A percentile compares a stretch with the other conserved stretches of the same genome.
Conservation (phyloP, 2,888 invertebrate species). For the Drosophila sordidula region DNA sequence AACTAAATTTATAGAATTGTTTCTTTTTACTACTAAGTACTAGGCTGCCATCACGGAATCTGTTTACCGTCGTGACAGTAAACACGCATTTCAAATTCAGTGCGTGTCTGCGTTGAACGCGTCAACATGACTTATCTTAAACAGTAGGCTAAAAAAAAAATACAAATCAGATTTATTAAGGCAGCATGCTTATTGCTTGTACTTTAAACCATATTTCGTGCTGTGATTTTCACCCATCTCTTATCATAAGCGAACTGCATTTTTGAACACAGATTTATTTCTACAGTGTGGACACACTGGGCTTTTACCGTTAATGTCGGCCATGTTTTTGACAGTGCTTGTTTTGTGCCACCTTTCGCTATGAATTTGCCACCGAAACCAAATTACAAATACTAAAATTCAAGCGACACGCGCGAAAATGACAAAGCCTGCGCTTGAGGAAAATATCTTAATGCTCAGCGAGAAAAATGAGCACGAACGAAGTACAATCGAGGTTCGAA, state of each 20-base stretch:
- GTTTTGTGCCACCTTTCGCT: slow-evolving; percentile 10
- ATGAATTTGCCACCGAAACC: slow-evolving; percentile 2
- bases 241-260: neutral
- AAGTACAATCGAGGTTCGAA: slow-evolving; percentile 38
- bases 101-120: too few relatives aligned
- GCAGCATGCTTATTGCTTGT: too few relatives aligned
- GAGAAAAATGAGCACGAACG: slow-evolving; percentile 32
- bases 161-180: too few relatives aligned
- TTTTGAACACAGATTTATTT: neutral
- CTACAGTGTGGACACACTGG: slow-evolving; percentile 19
- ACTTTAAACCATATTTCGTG: neutral
- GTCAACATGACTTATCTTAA: too few relatives aligned
- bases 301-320: slow-evolving; percentile 45
- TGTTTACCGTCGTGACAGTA: too few relatives aligned
- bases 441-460: slow-evolving; percentile 27
- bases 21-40: too few relatives aligned
- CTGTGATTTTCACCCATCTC: neutral
- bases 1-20: too few relatives aligned
- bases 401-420: slow-evolving; percentile 10
- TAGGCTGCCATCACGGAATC: too few relatives aligned
- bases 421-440: slow-evolving; percentile 17
- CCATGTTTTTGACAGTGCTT: slow-evolving; percentile 37
- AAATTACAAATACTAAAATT: neutral
- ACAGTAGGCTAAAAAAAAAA: too few relatives aligned
- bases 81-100: too few relatives aligned